Evolutionary conservation across 2,888 invertebrate genomes (phyloP).

Genomic region (Oxystoma pomonae): DNA sequence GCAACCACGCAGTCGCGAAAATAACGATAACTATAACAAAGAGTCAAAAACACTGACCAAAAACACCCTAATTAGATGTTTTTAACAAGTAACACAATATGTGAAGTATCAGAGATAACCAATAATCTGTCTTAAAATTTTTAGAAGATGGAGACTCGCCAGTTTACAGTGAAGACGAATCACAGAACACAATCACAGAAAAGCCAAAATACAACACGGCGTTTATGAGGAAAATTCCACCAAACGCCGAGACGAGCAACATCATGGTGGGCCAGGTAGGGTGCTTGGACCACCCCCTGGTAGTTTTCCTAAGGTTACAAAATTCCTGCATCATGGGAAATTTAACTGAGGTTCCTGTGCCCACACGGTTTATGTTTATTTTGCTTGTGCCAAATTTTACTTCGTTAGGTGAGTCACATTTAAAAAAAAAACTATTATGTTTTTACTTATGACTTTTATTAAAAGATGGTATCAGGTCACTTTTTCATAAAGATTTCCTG

Average conservation of each 20-base stretch:
- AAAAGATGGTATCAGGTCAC: too few species aligned
- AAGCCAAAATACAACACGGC: conserved; percentile 81
- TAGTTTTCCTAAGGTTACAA: conserved; percentile 88
- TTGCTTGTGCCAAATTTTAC: conserved; percentile 74
- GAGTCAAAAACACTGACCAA: too few species aligned
- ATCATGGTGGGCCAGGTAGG: conserved; percentile 96
- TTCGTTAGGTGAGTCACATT: conserved; percentile 22
- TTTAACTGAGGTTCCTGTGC: conserved; percentile 92
- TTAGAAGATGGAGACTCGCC: neutral
- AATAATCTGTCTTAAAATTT: too few species aligned
- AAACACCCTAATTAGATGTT: too few species aligned
- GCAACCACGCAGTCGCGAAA: too few species aligned
- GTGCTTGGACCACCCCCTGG: conserved; percentile 86
- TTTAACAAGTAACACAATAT: too few species aligned
- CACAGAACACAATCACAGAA: conserved; percentile 51
- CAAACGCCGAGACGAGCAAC: conserved; percentile 94
- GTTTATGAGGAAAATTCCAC: conserved; percentile 95
- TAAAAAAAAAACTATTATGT: too few species aligned
- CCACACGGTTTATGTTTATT: conserved; percentile 90
- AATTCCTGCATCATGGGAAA: conserved; percentile 88
- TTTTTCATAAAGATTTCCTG: too few species aligned
- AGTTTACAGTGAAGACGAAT: neutral
- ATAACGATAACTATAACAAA: too few species aligned
- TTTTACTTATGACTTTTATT: too few species aligned
- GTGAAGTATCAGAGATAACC: too few species aligned